Percentiles rank a stretch among this genome's conserved stretches.
phyloP scores from a whole-genome alignment of 2,113 vertebrate species.

The Podilymbus podiceps region DNA sequence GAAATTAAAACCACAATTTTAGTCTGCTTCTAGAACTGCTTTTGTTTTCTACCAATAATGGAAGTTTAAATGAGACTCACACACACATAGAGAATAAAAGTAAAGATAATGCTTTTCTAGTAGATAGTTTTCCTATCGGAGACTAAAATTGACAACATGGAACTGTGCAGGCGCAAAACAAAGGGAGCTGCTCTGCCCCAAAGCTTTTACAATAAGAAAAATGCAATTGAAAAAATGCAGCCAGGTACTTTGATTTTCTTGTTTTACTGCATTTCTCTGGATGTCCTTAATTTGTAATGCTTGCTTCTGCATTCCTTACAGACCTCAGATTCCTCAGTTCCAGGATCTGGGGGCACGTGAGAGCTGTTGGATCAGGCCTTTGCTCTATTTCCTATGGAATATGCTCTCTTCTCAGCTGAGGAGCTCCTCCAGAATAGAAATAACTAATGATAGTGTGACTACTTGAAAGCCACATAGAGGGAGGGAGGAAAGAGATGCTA shows the following conservation, averaged over 20 bases:
- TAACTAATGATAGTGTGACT: slow-evolving; percentile 41
- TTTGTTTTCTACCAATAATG: not conserved
- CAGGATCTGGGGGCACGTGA: not conserved
- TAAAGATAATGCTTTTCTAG: not conserved
- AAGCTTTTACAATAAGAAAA: not conserved
- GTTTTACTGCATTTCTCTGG: not conserved
- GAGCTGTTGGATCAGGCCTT: not conserved
- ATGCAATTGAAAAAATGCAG: not conserved
- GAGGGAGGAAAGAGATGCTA: slow-evolving; percentile 36
- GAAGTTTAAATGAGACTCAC: not conserved
- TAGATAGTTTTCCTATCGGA: not conserved
- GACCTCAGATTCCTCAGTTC: not conserved
- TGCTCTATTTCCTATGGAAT: not conserved
- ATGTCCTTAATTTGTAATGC: not conserved
- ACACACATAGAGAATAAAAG: not conserved
- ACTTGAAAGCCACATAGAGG: slow-evolving; percentile 30
- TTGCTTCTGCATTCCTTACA: not conserved
- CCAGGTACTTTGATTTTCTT: not conserved
- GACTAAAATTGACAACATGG: not conserved
- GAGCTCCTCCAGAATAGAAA: slow-evolving; percentile 27
- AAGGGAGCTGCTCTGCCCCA: not conserved
- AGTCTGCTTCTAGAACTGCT: not conserved
- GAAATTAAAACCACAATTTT: not conserved
- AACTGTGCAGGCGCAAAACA: not conserved
- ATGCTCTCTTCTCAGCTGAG: not conserved